Percentiles rank a stretch among this genome's conserved stretches.
These are phyloP conservation scores for Natrix natrix DNA, from an alignment of 2,797 vertebrate genomes.

Conservation along the genomic window DNA sequence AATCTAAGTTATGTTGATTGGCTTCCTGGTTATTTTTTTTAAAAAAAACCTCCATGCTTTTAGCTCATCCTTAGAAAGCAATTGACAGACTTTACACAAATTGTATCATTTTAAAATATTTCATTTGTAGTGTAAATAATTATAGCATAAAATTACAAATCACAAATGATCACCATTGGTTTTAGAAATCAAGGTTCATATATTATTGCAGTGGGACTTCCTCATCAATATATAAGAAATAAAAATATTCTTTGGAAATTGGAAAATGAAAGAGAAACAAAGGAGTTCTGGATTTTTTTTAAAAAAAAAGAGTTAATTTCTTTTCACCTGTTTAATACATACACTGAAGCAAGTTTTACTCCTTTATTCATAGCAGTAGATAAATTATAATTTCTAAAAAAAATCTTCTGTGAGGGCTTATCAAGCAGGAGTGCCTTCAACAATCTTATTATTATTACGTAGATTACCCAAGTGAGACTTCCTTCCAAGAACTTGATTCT, in stretches of 20 bases:
- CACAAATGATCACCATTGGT: neutral
- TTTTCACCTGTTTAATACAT: neutral
- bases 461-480: neutral
- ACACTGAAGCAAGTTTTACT: neutral
- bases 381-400: neutral
- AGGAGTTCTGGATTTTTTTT: neutral
- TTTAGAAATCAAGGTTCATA: neutral
- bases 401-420: neutral
- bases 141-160: neutral
- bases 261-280: neutral
- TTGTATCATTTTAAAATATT: neutral
- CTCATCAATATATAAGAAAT: neutral
- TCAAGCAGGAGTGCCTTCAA: neutral
- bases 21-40: neutral
- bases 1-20: neutral
- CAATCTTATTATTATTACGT: neutral
- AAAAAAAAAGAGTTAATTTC: neutral
- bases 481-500: neutral
- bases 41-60: neutral
- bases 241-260: neutral
- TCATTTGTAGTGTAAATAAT: neutral
- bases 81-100: neutral
- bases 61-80: neutral
- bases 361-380: neutral
- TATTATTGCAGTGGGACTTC: neutral